Evolutionary conservation across 2,888 invertebrate species (phyloP).

Genomic region (Ophioninae sp.): DNA sequence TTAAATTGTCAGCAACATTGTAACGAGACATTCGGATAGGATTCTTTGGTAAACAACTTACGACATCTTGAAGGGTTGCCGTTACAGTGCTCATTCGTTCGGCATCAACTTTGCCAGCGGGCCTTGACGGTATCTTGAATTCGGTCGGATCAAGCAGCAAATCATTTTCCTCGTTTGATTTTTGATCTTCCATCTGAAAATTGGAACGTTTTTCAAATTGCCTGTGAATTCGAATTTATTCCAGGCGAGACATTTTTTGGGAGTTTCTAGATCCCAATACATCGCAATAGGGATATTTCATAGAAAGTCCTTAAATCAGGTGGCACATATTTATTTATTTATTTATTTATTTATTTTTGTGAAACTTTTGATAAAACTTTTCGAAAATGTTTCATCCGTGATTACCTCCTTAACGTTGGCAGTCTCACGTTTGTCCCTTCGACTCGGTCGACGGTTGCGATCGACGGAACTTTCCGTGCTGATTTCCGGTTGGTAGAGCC

Average conservation of each 20-base stretch:
- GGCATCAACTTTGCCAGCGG: constrained; percentile 59
- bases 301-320: too few species aligned
- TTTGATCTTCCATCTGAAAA: constrained; percentile 15
- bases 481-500: constrained; percentile 80
- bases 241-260: too few species aligned
- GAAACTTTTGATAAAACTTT: neutral
- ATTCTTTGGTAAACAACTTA: constrained; percentile 64
- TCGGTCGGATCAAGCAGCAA: constrained; percentile 54
- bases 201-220: neutral
- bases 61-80: constrained; percentile 74
- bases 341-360: too few species aligned
- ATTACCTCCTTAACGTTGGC: constrained; percentile 38
- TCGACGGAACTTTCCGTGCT: constrained; percentile 26
- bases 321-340: too few species aligned
- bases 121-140: constrained; percentile 53
- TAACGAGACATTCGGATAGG: neutral
- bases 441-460: constrained; percentile 34
- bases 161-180: constrained; percentile 26
- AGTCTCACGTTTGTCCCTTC: constrained; percentile 36
- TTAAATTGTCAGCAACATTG: constrained; percentile 2
- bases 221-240: too few species aligned
- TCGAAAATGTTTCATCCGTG: neutral
- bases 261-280: too few species aligned
- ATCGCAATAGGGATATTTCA: too few species aligned
- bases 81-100: constrained; percentile 75